phyloP scores from a whole-genome alignment of 2,113 vertebrate species.

The Ptilonorhynchus violaceus region DNA sequence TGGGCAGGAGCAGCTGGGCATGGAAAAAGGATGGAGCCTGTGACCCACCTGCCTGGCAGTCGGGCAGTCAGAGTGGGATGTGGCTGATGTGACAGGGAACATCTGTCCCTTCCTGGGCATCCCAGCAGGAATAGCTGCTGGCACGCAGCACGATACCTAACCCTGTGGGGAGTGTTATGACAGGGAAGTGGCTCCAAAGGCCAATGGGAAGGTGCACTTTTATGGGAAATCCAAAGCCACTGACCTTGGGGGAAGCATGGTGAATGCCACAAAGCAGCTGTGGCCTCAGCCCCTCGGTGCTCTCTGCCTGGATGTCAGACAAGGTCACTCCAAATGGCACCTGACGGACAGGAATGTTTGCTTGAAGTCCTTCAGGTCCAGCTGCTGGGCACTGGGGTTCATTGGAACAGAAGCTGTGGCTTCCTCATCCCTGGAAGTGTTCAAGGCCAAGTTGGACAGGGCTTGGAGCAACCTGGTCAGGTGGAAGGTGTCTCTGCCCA shows the following conservation, averaged over 20 bases:
- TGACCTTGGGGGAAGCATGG: neutral
- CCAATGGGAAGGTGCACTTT: neutral
- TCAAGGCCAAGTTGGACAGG: neutral
- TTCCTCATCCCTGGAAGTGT: neutral
- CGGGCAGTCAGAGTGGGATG: neutral
- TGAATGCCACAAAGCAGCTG: neutral
- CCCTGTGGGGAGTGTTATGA: neutral
- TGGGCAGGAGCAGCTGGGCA: neutral
- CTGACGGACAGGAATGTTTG: neutral
- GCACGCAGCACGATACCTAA: rapidly evolving
- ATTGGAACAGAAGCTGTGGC: neutral
- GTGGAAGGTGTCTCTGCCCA: neutral
- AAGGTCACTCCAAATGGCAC: neutral
- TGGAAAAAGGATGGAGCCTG: neutral
- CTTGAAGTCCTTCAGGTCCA: neutral
- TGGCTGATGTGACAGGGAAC: neutral
- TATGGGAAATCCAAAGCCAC: neutral
- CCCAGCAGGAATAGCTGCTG: neutral
- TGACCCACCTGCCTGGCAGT: neutral
- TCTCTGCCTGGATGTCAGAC: neutral
- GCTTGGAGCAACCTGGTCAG: neutral
- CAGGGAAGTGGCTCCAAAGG: neutral
- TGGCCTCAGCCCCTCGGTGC: neutral
- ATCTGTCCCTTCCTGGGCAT: neutral
- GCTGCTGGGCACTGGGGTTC: rapidly evolving